Evolutionary conservation across 2,113 vertebrate genomes (phyloP).

Genomic region (Callospermophilus lateralis): DNA sequence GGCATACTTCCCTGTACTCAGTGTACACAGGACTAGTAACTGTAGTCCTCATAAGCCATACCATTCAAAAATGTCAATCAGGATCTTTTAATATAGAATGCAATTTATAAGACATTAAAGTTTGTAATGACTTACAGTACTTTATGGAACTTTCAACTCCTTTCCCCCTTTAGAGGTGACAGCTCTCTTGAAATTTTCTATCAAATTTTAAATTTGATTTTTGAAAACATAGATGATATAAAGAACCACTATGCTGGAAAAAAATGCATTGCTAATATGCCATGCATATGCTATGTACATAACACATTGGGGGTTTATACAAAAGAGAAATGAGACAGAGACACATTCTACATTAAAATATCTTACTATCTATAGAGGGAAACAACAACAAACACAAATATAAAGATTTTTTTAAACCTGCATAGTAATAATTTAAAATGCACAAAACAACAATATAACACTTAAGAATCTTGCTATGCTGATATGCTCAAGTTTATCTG

Average conservation of each 20-base stretch:
- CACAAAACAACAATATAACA: neutral
- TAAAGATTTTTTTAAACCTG: neutral
- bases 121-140: neutral
- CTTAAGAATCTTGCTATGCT: neutral
- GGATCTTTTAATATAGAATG: neutral
- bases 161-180: neutral
- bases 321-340: neutral
- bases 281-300: neutral
- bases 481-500: neutral
- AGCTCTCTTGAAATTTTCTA: slow-evolving; percentile 2
- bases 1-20: neutral
- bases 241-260: neutral
- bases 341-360: neutral
- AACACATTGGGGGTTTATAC: neutral
- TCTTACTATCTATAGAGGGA: neutral
- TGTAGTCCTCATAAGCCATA: neutral
- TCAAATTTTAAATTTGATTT: slow-evolving; percentile 26
- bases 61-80: neutral
- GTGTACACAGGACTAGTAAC: neutral
- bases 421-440: neutral
- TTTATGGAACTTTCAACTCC: neutral
- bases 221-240: slow-evolving; percentile 18
- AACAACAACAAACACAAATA: neutral
- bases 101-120: neutral
- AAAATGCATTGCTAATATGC: neutral